Percentiles rank a stretch among this genome's conserved stretches.
Conservation (phyloP, 2,888 invertebrate species). For the Epiblema foenella region DNA sequence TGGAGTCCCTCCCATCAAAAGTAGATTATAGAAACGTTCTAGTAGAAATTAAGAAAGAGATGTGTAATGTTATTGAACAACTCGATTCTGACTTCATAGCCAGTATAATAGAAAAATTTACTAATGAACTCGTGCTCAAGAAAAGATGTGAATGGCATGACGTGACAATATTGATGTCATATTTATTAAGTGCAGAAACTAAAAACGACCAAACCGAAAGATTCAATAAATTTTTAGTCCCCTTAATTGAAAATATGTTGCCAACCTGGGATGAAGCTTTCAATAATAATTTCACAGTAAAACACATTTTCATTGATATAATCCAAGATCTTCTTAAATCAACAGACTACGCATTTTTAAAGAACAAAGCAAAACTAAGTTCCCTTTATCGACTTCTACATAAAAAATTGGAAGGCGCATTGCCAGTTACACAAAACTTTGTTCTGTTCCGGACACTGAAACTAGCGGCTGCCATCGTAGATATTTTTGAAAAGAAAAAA, state of each 20-base stretch:
- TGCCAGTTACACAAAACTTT: conserved; percentile 22
- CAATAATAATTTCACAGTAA: conserved; percentile 33
- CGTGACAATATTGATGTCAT: conserved; percentile 49
- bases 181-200: conserved; percentile 52
- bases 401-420: conserved; percentile 17
- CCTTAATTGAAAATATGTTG: conserved; percentile 54
- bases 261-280: conserved; percentile 48
- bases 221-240: conserved; percentile 51
- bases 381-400: conserved; percentile 13
- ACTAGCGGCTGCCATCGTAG: conserved; percentile 20
- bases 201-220: conserved; percentile 53
- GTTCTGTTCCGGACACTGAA: conserved; percentile 21
- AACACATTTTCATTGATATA: conserved; percentile 10
- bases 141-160: conserved; percentile 29
- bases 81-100: conserved; percentile 56
- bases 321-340: not conserved
- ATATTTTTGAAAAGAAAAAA: conserved; percentile 16
- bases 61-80: conserved; percentile 51
- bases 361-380: conserved; percentile 27
- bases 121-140: conserved; percentile 23
- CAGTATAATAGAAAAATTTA: conserved; percentile 51
- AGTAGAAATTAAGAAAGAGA: conserved; percentile 46
- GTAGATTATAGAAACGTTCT: conserved; percentile 49
- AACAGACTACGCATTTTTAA: conserved; percentile 8
- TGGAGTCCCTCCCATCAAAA: conserved; percentile 55